Percentiles rank a stretch among this genome's conserved stretches.
Conservation (phyloP, 1,140 invertebrate species). For the Pararge aegeria region DNA sequence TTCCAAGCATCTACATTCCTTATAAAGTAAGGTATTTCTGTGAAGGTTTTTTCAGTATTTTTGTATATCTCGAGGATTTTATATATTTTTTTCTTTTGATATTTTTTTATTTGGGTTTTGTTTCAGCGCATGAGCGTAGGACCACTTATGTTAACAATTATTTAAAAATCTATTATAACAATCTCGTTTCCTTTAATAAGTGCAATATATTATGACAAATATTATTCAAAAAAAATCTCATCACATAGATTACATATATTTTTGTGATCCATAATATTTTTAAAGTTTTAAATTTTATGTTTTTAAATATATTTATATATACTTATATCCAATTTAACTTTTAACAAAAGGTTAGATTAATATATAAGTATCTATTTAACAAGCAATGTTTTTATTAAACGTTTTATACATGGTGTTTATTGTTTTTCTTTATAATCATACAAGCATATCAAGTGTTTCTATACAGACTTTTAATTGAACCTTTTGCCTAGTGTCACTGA, state of each 20-base stretch:
- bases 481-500: no score
- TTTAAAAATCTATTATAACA: constrained; percentile 2
- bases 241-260: no score
- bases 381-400: constrained; percentile 17
- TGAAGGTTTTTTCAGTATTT: no score
- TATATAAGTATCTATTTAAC: neutral
- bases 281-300: no score
- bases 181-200: neutral
- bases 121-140: no score
- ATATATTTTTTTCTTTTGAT: no score
- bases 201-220: neutral
- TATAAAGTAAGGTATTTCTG: no score
- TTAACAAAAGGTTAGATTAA: neutral
- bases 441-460: neutral
- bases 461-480: no score
- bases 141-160: constrained; percentile 13
- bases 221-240: neutral
- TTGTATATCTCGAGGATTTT: no score
- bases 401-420: constrained; percentile 1
- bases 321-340: neutral
- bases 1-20: no score
- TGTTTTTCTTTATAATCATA: neutral
- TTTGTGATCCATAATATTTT: no score
- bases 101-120: no score
- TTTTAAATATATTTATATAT: neutral